Percentiles rank a stretch among this genome's conserved stretches.
Evolutionary conservation across 1,140 invertebrate genomes (phyloP).

Genomic region (Zeugodacus cucurbitae): DNA sequence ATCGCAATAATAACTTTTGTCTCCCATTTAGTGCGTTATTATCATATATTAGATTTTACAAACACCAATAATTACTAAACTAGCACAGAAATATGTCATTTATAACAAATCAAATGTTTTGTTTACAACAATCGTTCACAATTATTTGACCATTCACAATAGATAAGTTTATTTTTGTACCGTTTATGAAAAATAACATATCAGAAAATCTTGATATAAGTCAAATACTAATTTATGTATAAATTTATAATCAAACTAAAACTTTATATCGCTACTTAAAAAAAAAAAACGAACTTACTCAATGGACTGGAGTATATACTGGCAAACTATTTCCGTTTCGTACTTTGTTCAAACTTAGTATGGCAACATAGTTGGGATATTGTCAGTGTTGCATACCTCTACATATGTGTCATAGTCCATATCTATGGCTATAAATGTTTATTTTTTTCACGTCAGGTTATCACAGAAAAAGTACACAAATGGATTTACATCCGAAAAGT

Average conservation of each 20-base stretch:
- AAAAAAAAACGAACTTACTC: not conserved
- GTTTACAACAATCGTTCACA: not conserved
- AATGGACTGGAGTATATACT: too few species aligned
- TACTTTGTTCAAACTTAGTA: not conserved
- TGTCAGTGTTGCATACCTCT: not conserved
- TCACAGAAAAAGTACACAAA: not conserved
- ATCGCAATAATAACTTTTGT: conserved; percentile 62
- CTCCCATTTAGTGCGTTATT: conserved; percentile 50
- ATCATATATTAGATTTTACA: too few species aligned
- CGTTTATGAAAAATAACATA: not conserved
- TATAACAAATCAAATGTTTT: not conserved
- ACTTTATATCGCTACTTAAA: not conserved
- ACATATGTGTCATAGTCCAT: not conserved
- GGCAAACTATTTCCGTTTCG: too few species aligned
- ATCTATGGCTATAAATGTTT: not conserved
- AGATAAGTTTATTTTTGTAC: not conserved
- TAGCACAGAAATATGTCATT: too few species aligned
- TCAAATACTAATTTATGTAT: not conserved
- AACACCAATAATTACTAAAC: too few species aligned
- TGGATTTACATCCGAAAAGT: not conserved
- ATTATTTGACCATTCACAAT: not conserved
- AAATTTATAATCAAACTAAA: not conserved
- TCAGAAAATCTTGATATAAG: too few species aligned
- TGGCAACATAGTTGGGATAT: not conserved
- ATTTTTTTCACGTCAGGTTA: not conserved